Conservation (phyloP, 1,140 invertebrate genomes). For the Dreissena polymorpha region DNA sequence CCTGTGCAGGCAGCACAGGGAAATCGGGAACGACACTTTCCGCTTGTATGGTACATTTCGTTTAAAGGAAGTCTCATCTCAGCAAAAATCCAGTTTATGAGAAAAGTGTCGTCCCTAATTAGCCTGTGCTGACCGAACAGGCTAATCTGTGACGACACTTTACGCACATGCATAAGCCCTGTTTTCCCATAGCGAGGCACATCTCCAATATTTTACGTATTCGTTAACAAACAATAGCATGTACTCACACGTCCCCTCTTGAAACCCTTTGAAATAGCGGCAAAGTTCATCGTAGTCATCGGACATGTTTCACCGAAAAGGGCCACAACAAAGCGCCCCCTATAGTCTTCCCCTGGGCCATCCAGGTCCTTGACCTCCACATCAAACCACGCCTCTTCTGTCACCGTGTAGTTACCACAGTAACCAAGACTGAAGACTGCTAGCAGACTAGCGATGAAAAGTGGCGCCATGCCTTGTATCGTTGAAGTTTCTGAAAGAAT, state of each 20-base stretch:
- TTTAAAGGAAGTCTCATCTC: too few species aligned
- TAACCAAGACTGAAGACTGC: constrained; percentile 46
- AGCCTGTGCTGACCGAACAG: too few species aligned
- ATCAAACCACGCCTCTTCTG: constrained; percentile 74
- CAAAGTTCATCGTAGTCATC: constrained; percentile 79
- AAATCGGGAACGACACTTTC: too few species aligned
- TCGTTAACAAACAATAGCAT: too few species aligned
- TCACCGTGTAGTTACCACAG: constrained; percentile 72
- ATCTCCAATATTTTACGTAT: too few species aligned
- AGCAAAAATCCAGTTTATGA: too few species aligned
- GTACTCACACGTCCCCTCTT: constrained; percentile 67
- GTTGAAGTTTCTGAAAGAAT: not conserved
- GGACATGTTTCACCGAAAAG: constrained; percentile 79
- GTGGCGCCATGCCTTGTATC: constrained; percentile 27
- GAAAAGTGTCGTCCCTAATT: too few species aligned
- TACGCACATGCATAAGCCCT: too few species aligned
- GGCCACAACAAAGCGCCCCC: constrained; percentile 72
- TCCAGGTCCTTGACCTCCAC: constrained; percentile 74
- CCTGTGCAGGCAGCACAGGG: too few species aligned
- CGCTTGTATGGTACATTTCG: too few species aligned
- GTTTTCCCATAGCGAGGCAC: too few species aligned
- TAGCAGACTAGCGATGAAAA: constrained; percentile 23
- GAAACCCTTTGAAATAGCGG: constrained; percentile 74
- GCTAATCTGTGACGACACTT: too few species aligned
- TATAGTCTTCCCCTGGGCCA: constrained; percentile 71